Evolutionary conservation across 1,140 invertebrate species (phyloP), one percentile per base, ranked within the genome.

Genomic region (Babylonia areolata): DNA sequence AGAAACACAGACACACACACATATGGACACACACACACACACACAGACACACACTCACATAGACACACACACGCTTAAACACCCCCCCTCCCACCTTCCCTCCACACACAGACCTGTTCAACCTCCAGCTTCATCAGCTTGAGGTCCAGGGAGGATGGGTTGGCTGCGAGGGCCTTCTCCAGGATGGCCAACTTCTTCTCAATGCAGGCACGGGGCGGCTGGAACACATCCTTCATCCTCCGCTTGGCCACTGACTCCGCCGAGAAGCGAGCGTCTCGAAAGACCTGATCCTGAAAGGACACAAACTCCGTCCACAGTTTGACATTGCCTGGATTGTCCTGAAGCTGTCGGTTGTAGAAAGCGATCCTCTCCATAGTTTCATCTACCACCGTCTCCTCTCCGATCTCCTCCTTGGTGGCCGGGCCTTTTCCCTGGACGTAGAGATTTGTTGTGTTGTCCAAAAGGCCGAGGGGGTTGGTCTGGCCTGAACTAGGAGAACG

Each of bases 231-330:
- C 20, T 79, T 77, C 33, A 89, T 35, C n/a, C 89, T 71, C 88
- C 84, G 58, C 81, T 88, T 58, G 64, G 81, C 39, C 85, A 88
- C 83, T 88, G 87, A 23, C 46, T 80, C 46, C 35, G 80, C 69
- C 3, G 84, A 73, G 39, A 86, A 87, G n/a, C 46, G 46, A 31
- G 69, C 46, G 39, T 84, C 71, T 33, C 84, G 84, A 81, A 90
- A 87, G 73, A 90, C 77, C 37, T 89, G 84, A 77, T 92, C 94
- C 89, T 95, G 95, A 89, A 95, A 95, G 37, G 92, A 87, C 11
- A 95, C 91, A 94, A 95, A 95, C 42, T 95, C 94, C 3, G 95
- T 64, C 95, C 95, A 95, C 28, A 93, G 64, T 64, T 93, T 81
- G 23, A 94, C 88, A 91, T 95, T 91, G 15, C 88, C 73, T 39